Evolutionary conservation across 2,797 vertebrate genomes (phyloP).

Genomic region (Lophura swinhoii): DNA sequence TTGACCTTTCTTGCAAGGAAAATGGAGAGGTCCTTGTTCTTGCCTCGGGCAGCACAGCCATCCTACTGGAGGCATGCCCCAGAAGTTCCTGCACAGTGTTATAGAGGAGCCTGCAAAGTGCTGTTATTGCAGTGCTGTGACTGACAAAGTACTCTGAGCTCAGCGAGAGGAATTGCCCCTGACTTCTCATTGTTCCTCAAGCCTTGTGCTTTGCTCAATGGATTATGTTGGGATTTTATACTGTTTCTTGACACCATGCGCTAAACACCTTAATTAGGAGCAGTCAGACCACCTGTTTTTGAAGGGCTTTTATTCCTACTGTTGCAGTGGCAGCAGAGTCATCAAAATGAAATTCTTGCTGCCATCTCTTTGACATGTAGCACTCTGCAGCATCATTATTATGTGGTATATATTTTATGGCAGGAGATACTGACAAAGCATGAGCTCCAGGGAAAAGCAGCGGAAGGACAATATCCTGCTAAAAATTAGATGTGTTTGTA

Average conservation of each 20-base stretch:
- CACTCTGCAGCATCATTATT: not conserved
- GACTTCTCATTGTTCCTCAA: not conserved
- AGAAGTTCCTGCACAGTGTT: not conserved
- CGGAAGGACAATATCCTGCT: not conserved
- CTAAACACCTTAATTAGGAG: not conserved
- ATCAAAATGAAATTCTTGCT: not conserved
- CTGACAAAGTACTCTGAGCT: not conserved
- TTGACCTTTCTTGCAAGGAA: not conserved
- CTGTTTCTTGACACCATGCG: not conserved
- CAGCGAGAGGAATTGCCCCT: not conserved
- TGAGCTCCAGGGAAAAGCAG: not conserved
- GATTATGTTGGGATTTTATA: not conserved
- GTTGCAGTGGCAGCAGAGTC: not conserved
- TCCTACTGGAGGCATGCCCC: not conserved
- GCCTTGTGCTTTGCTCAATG: not conserved
- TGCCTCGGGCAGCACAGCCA: not conserved
- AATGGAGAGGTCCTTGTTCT: not conserved
- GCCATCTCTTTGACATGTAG: not conserved
- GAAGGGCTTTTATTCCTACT: not conserved
- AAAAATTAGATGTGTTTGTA: conserved; percentile 16
- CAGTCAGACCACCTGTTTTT: not conserved
- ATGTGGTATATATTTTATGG: not conserved
- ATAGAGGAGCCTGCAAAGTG: fast-evolving
- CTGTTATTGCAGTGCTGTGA: not conserved
- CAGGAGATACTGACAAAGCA: not conserved